These are phyloP conservation scores for Falco novaeseelandiae DNA, from an alignment of 2,797 vertebrate genomes.

Conservation along the genomic window DNA sequence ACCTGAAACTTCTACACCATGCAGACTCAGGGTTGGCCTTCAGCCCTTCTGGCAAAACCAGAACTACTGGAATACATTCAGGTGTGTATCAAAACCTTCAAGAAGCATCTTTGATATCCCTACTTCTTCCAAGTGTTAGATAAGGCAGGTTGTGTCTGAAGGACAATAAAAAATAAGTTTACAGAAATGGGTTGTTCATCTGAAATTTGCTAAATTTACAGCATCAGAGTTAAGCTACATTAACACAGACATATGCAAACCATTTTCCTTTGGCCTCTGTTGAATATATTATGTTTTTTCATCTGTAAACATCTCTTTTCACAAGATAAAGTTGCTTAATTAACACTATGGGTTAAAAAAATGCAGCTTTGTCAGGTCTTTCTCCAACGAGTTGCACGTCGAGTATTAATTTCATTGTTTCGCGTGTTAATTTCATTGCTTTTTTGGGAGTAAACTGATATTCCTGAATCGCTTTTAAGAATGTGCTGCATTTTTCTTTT, in stretches of 20 bases:
- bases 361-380: constrained; percentile 56
- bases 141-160: constrained; percentile 71
- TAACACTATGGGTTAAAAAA: constrained; percentile 57
- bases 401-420: not conserved
- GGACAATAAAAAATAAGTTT: constrained; percentile 38
- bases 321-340: constrained; percentile 65
- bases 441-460: not conserved
- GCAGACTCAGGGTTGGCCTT: not conserved
- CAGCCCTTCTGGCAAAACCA: constrained; percentile 47
- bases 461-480: not conserved
- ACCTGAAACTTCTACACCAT: not conserved
- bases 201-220: constrained; percentile 66
- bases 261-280: constrained; percentile 48
- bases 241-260: constrained; percentile 59
- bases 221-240: constrained; percentile 50
- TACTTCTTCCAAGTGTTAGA: not conserved
- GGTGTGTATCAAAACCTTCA: not conserved
- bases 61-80: constrained; percentile 48
- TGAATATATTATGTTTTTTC: constrained; percentile 71
- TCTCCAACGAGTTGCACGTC: constrained; percentile 14
- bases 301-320: constrained; percentile 77
- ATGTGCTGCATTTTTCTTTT: not conserved
- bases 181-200: constrained; percentile 54
- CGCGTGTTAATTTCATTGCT: not conserved
- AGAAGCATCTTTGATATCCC: not conserved